These are phyloP conservation scores for Microctenopoma lineatum DNA, from an alignment of 2,797 vertebrate genomes.

Conservation along the genomic window DNA sequence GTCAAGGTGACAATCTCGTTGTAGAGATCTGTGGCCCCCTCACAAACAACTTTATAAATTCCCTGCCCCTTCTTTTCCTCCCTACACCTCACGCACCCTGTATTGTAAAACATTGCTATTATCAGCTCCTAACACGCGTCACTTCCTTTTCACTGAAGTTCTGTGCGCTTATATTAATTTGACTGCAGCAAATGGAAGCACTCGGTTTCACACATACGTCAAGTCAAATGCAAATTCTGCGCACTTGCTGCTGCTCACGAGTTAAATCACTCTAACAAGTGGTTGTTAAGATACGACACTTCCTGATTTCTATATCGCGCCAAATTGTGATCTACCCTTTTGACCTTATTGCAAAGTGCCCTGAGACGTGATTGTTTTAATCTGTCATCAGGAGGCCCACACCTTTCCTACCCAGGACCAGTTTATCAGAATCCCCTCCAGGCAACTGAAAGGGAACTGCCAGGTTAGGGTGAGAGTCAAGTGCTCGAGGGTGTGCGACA, in stretches of 20 bases:
- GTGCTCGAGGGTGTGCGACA: rapidly evolving
- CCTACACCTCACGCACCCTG: too few relatives aligned
- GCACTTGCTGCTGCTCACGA: not conserved
- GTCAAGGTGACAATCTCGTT: too few relatives aligned
- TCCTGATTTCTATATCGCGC: not conserved
- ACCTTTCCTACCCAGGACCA: rapidly evolving
- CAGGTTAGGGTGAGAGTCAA: constrained; percentile 70
- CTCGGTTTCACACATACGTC: not conserved
- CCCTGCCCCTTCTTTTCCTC: too few relatives aligned
- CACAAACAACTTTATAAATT: too few relatives aligned
- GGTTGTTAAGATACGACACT: not conserved
- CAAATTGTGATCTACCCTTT: too few relatives aligned
- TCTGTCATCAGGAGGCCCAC: constrained; percentile 34
- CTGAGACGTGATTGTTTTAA: too few relatives aligned
- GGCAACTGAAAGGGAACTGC: not conserved
- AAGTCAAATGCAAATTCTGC: not conserved
- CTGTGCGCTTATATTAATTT: not conserved
- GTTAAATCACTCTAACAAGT: not conserved
- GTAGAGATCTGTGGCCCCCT: too few relatives aligned
- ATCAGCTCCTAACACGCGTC: not conserved
- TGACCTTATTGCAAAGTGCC: too few relatives aligned
- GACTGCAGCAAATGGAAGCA: not conserved
- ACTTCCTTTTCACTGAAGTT: not conserved
- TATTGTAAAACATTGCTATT: too few relatives aligned
- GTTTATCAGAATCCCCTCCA: not conserved